These are phyloP conservation scores for Drosophila quinaria DNA, from an alignment of 2,888 invertebrate species.

Conservation along the genomic window DNA sequence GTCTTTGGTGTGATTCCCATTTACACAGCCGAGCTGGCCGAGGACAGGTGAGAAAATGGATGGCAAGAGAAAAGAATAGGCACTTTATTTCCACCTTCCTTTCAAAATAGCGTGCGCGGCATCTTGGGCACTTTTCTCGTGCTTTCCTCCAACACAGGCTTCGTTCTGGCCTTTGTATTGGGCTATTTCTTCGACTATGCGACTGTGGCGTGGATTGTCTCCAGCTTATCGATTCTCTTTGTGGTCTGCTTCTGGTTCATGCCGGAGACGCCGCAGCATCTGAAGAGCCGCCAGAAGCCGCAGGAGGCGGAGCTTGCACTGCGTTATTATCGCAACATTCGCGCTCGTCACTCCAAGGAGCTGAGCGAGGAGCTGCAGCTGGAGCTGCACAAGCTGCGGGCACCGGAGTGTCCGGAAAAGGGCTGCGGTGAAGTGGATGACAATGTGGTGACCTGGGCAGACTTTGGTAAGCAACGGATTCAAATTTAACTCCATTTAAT, in stretches of 20 bases:
- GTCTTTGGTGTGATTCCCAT: constrained; percentile 80
- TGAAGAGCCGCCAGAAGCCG: constrained; percentile 71
- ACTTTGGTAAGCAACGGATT: constrained; percentile 76
- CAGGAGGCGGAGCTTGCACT: constrained; percentile 82
- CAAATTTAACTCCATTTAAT: neutral
- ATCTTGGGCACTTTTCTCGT: constrained; percentile 83
- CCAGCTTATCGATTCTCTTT: constrained; percentile 72
- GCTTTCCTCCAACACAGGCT: constrained; percentile 81
- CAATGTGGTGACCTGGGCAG: constrained; percentile 66
- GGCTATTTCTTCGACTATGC: constrained; percentile 79
- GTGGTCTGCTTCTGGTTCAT: constrained; percentile 76
- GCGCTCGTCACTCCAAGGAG: constrained; percentile 62
- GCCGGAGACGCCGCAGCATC: constrained; percentile 84
- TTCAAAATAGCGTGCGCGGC: constrained; percentile 79
- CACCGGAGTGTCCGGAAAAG: constrained; percentile 47
- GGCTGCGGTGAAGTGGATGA: constrained; percentile 28
- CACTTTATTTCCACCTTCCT: neutral
- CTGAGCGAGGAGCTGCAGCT: constrained; percentile 72
- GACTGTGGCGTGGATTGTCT: constrained; percentile 72
- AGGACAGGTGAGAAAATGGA: constrained; percentile 72
- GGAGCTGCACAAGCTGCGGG: constrained; percentile 80
- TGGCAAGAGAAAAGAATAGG: neutral
- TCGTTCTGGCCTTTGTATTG: constrained; percentile 78
- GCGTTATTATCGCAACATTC: constrained; percentile 82
- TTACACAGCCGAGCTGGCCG: constrained; percentile 82